Conservation (phyloP, 2,797 vertebrate genomes). For the Eremophila alpestris region DNA sequence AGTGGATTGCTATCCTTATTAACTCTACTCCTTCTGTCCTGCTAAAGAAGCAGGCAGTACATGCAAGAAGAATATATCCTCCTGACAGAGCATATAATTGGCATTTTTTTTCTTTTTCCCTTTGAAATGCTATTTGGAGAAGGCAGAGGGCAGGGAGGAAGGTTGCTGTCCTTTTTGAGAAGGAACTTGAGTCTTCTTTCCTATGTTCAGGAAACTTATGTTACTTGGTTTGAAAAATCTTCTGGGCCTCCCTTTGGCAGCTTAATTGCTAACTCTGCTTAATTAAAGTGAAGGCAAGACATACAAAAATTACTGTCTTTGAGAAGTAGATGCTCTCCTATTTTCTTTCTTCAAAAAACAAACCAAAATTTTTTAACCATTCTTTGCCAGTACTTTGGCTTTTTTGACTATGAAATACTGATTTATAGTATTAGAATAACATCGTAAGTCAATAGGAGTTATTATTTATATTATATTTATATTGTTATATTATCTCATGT, state of each 20-base stretch:
- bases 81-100: neutral
- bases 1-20: neutral
- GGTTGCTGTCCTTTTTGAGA: neutral
- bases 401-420: neutral
- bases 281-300: neutral
- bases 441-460: neutral
- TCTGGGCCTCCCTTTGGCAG: neutral
- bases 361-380: neutral
- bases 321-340: neutral
- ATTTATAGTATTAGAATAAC: neutral
- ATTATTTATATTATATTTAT: neutral
- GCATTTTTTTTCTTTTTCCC: neutral
- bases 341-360: neutral
- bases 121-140: neutral
- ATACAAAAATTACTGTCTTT: neutral
- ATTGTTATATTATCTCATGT: neutral
- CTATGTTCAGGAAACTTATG: neutral
- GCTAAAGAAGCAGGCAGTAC: neutral
- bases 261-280: neutral
- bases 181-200: neutral
- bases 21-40: neutral
- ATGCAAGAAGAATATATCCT: neutral
- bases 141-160: neutral
- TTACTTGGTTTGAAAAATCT: neutral
- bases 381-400: neutral